phyloP scores from a whole-genome alignment of 1,140 invertebrate species.

The Drosophila bocki region DNA sequence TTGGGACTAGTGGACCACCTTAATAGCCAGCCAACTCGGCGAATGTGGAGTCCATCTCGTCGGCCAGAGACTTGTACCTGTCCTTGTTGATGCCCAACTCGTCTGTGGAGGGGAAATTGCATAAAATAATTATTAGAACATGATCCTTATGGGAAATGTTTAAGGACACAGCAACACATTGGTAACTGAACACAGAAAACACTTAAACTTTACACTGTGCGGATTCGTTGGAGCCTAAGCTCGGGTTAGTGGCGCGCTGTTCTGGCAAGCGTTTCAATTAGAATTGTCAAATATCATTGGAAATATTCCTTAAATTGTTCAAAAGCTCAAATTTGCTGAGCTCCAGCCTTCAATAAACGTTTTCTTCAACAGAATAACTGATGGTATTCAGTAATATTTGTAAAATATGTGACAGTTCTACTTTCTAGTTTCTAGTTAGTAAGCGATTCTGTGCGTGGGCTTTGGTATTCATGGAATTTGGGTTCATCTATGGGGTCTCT shows the following conservation, averaged over 20 bases:
- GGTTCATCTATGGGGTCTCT: slow-evolving; percentile 17
- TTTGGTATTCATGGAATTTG: neutral
- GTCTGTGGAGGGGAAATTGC: slow-evolving; percentile 88
- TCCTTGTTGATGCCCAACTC: slow-evolving; percentile 99
- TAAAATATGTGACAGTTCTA: neutral
- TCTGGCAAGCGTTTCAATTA: slow-evolving; percentile 66
- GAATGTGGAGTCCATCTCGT: slow-evolving; percentile 99
- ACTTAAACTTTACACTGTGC: slow-evolving; percentile 54
- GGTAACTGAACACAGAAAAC: slow-evolving; percentile 54
- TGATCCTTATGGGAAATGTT: neutral
- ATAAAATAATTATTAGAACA: slow-evolving; percentile 22
- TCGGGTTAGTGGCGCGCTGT: slow-evolving; percentile 52
- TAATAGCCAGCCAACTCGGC: slow-evolving; percentile 96
- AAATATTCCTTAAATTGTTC: neutral
- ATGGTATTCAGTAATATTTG: neutral
- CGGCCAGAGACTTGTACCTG: slow-evolving; percentile 97
- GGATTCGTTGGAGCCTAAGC: slow-evolving; percentile 20
- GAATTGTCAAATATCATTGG: neutral
- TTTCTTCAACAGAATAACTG: neutral
- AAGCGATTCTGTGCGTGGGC: slow-evolving; percentile 23
- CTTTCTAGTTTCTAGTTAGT: slow-evolving; percentile 34
- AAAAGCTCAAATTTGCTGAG: neutral
- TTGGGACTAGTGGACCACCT: slow-evolving; percentile 46
- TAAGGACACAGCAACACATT: slow-evolving; percentile 15
- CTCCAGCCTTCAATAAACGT: neutral